Evolutionary conservation across 2,113 vertebrate genomes (phyloP).

Genomic region (Ornithorhynchus anatinus): DNA sequence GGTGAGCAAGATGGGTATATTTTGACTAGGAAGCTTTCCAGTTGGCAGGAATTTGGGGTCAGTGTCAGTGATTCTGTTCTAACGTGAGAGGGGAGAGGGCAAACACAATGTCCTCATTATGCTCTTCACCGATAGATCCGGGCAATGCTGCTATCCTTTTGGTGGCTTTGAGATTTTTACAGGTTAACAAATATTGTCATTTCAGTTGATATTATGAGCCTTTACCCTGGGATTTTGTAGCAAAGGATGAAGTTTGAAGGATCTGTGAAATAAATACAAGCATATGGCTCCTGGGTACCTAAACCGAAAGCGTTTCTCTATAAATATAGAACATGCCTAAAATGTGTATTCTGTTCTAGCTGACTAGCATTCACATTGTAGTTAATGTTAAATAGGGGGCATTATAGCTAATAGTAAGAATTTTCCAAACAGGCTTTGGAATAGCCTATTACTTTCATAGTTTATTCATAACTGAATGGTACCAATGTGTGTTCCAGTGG

Average conservation of each 20-base stretch:
- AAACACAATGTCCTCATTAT: too few relatives aligned
- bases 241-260: not conserved
- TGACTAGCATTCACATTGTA: not conserved
- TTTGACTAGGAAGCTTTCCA: too few relatives aligned
- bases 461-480: not conserved
- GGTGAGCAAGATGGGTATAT: not conserved
- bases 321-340: not conserved
- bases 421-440: not conserved
- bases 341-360: not conserved
- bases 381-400: not conserved
- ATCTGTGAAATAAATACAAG: not conserved
- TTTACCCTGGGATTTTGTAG: not conserved
- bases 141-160: too few relatives aligned
- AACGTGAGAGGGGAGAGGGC: too few relatives aligned
- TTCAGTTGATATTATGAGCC: too few relatives aligned
- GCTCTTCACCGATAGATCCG: too few relatives aligned
- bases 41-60: too few relatives aligned
- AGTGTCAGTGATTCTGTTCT: too few relatives aligned
- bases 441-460: not conserved
- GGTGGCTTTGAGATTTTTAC: too few relatives aligned
- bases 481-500: not conserved
- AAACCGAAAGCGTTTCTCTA: not conserved
- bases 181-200: too few relatives aligned
- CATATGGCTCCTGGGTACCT: not conserved
- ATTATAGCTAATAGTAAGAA: not conserved